A percentile compares a stretch with the other conserved stretches of the same genome.
phyloP scores from a whole-genome alignment of 1,140 invertebrate genomes.

The Drosophila neocordata region DNA sequence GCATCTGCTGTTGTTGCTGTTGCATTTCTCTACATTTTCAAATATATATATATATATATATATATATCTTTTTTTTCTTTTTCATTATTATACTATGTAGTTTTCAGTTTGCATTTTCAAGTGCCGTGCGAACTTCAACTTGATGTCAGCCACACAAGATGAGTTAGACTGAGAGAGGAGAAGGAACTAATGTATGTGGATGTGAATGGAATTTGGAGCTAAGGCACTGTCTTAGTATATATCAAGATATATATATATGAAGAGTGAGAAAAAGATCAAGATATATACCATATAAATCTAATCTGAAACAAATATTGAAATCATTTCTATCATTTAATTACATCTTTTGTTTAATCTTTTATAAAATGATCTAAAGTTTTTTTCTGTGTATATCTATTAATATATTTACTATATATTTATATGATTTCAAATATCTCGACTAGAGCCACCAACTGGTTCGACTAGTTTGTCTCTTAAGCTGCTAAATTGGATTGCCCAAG shows the following conservation, averaged over 20 bases:
- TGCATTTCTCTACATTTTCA: conserved; percentile 44
- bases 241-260: neutral
- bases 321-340: neutral
- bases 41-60: conserved; percentile 19
- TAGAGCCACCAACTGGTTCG: conserved; percentile 59
- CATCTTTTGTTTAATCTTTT: neutral
- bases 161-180: conserved; percentile 27
- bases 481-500: conserved; percentile 45
- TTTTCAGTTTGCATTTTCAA: conserved; percentile 60
- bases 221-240: conserved; percentile 40
- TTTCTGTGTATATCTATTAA: neutral
- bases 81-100: conserved; percentile 23
- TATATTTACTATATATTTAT: neutral
- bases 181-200: conserved; percentile 5
- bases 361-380: neutral
- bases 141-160: conserved; percentile 71
- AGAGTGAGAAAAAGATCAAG: conserved; percentile 8
- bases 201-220: conserved; percentile 13
- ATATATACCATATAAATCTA: neutral
- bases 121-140: conserved; percentile 78
- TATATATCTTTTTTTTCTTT: conserved; percentile 40
- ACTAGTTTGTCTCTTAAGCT: conserved; percentile 57
- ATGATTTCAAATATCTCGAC: conserved; percentile 50
- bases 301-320: conserved; percentile 1
- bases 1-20: conserved; percentile 43